These are phyloP conservation scores for Thyatira batis DNA, from an alignment of 2,888 invertebrate species.

Conservation along the genomic window DNA sequence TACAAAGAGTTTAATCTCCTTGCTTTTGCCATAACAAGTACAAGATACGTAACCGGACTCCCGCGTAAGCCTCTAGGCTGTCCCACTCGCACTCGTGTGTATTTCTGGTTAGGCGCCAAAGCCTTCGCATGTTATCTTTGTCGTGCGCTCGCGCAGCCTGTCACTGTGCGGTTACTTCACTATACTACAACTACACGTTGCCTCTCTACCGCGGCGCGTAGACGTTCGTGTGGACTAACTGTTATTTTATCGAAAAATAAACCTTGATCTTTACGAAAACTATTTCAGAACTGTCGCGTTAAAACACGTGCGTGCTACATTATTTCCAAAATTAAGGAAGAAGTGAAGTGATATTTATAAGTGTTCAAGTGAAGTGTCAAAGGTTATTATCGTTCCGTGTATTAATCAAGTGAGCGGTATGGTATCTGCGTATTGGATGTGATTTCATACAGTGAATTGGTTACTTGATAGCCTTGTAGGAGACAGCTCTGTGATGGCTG, in stretches of 20 bases:
- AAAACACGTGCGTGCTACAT: conserved; percentile 4
- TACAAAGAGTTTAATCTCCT: conserved; percentile 59
- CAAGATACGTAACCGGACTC: conserved; percentile 75
- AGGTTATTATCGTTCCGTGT: conserved; percentile 61
- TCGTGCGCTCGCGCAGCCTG: conserved; percentile 68
- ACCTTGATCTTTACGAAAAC: conserved; percentile 15
- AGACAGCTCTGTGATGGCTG: conserved; percentile 46
- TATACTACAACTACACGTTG: conserved; percentile 31
- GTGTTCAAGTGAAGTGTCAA: conserved; percentile 58
- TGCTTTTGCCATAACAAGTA: conserved; percentile 60
- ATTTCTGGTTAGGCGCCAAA: conserved; percentile 54
- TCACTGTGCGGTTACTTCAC: conserved; percentile 53
- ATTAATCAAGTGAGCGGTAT: conserved; percentile 67
- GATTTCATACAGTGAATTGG: conserved; percentile 55
- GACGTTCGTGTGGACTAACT: conserved; percentile 36
- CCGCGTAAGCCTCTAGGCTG: conserved; percentile 62
- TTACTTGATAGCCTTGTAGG: conserved; percentile 70
- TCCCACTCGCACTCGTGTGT: conserved; percentile 56
- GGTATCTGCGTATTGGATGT: conserved; percentile 56
- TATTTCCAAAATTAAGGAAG: conserved; percentile 9
- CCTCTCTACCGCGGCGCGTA: conserved; percentile 63
- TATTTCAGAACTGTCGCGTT: not conserved
- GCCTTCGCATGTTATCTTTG: conserved; percentile 66
- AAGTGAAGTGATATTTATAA: conserved; percentile 19
- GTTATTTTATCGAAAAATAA: conserved; percentile 22